A percentile compares a stretch with the other conserved stretches of the same genome.
These are phyloP conservation scores for Hippocampus kuda DNA, from an alignment of 2,797 vertebrate species.

Conservation along the genomic window DNA sequence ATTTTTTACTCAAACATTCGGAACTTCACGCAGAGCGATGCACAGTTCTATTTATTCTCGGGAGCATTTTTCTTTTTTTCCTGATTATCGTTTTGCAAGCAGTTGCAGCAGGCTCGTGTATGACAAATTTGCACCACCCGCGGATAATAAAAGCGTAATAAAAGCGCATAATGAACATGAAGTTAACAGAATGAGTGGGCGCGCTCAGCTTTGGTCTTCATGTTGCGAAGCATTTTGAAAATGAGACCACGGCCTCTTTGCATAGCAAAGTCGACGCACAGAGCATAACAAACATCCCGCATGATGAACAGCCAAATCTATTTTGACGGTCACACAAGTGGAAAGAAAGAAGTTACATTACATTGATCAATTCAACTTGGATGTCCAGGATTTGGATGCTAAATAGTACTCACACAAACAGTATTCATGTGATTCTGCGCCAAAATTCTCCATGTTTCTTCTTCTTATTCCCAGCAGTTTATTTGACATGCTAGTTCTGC, in stretches of 20 bases:
- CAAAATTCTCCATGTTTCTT: background rate
- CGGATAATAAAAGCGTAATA: background rate
- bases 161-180: background rate
- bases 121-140: background rate
- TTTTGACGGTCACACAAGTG: background rate
- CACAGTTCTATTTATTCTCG: background rate
- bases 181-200: slow-evolving; percentile 2
- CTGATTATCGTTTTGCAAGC: background rate
- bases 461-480: background rate
- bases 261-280: background rate
- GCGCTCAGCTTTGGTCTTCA: background rate
- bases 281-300: background rate
- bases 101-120: background rate
- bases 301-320: background rate
- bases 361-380: background rate
- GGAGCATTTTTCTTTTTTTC: background rate
- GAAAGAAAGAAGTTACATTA: background rate
- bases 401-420: background rate
- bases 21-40: background rate
- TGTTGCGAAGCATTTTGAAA: background rate
- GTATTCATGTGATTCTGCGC: too few species aligned
- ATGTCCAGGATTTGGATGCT: too few species aligned
- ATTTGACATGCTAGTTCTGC: too few species aligned
- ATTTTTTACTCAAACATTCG: background rate
- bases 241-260: background rate